Percentiles rank a stretch among this genome's conserved stretches.
phyloP scores from a whole-genome alignment of 1,140 invertebrate genomes.

The Drosophila pallidifrons region DNA sequence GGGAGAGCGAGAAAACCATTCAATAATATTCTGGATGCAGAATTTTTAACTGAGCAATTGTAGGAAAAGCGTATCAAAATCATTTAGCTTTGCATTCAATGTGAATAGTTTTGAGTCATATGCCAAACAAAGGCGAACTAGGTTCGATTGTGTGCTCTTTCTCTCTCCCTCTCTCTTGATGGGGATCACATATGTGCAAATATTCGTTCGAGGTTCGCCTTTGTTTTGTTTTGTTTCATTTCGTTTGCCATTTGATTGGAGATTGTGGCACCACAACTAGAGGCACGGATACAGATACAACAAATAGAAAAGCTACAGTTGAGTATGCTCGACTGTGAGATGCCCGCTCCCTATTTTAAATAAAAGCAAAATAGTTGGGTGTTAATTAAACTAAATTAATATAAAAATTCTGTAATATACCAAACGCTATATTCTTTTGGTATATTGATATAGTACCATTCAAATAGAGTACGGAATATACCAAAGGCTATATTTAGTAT shows the following conservation, averaged over 20 bases:
- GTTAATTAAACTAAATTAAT: too few species aligned
- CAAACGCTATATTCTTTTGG: too few species aligned
- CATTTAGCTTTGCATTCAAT: too few species aligned
- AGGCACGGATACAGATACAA: background rate
- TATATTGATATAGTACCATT: too few species aligned
- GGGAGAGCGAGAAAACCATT: background rate
- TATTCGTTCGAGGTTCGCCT: constrained; percentile 7
- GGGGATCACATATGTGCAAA: background rate
- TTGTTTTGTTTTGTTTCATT: constrained; percentile 13
- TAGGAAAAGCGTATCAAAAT: too few species aligned
- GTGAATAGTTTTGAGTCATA: constrained; percentile 13
- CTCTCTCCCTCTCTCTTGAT: too few species aligned
- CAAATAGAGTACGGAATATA: too few species aligned
- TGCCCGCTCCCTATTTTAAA: too few species aligned
- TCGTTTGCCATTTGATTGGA: constrained; percentile 9
- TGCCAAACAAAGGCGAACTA: constrained; percentile 4
- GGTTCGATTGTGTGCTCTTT: background rate
- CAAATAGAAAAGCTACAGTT: background rate
- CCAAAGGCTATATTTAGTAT: too few species aligned
- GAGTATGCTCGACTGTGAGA: background rate
- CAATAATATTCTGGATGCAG: background rate
- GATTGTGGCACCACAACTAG: constrained; percentile 2
- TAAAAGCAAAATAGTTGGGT: too few species aligned
- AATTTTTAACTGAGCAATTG: too few species aligned
- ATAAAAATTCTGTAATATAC: too few species aligned